Percentiles rank a stretch among this genome's conserved stretches.
Conservation (phyloP, 2,113 vertebrate species). For the Meriones unguiculatus region DNA sequence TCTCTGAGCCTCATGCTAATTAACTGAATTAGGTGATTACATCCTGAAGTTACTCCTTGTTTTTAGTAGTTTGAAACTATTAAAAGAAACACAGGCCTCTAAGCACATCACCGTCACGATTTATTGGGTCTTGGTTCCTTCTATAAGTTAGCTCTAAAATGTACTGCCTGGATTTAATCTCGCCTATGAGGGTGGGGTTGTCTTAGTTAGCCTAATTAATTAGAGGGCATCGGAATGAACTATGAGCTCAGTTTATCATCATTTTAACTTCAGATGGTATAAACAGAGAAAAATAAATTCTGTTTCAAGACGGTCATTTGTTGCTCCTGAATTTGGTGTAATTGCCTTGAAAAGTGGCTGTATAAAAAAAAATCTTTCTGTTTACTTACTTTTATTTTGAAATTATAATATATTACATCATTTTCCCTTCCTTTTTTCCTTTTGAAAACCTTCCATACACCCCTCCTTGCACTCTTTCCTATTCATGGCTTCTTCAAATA, state of each 20-base stretch:
- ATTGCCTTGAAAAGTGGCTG: background rate
- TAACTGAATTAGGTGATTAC: background rate
- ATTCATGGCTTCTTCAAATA: background rate
- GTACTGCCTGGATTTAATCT: background rate
- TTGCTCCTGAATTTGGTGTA: background rate
- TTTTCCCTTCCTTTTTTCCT: background rate
- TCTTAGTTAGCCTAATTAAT: background rate
- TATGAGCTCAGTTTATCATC: background rate
- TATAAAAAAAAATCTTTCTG: background rate
- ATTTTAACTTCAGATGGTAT: background rate
- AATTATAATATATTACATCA: background rate
- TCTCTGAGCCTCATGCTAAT: background rate
- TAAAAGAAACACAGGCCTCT: background rate
- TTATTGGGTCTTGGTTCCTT: background rate
- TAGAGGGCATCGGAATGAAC: background rate
- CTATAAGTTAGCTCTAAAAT: background rate
- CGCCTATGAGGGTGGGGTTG: background rate
- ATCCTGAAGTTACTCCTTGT: background rate
- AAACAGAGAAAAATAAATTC: background rate
- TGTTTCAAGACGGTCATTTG: background rate
- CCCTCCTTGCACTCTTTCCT: background rate
- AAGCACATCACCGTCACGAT: background rate
- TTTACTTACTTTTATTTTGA: background rate
- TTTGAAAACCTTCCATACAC: background rate
- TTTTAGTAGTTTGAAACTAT: background rate